phyloP scores from a whole-genome alignment of 2,797 vertebrate species.

The Enteromius viviparus region DNA sequence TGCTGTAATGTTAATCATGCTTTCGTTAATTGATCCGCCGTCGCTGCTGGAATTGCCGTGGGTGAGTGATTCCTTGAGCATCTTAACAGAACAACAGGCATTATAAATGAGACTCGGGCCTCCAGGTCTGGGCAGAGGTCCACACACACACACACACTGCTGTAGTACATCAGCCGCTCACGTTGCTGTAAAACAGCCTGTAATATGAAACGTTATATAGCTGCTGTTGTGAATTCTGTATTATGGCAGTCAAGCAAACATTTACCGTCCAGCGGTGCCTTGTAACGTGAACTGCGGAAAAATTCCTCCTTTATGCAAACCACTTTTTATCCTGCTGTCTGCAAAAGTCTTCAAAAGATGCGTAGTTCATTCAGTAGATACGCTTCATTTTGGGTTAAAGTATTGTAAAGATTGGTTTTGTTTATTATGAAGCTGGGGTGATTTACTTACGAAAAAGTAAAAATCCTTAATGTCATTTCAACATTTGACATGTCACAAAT shows the following conservation, averaged over 20 bases:
- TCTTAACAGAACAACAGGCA: conserved; percentile 47
- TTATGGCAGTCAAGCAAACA: conserved; percentile 30
- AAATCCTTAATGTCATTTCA: neutral
- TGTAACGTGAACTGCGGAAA: conserved; percentile 29
- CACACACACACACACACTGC: conserved; percentile 14
- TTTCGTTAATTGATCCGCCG: conserved; percentile 78
- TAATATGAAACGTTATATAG: conserved; percentile 37
- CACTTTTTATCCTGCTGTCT: conserved; percentile 7
- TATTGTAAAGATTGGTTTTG: neutral
- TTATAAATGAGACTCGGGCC: conserved; percentile 39
- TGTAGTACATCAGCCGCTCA: neutral
- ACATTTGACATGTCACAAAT: neutral
- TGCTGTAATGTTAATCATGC: conserved; percentile 75
- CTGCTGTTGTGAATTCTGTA: conserved; percentile 19
- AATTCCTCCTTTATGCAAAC: conserved; percentile 13
- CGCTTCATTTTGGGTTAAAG: neutral
- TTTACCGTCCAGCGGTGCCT: conserved; percentile 23
- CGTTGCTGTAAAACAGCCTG: conserved; percentile 25
- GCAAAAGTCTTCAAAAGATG: conserved; percentile 10
- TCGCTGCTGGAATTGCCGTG: conserved; percentile 49
- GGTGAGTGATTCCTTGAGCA: conserved; percentile 48
- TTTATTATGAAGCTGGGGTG: neutral
- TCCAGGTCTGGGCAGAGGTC: conserved; percentile 39
- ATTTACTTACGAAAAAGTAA: neutral
- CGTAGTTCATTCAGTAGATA: neutral